Evolutionary conservation across 2,797 vertebrate genomes (phyloP).

Genomic region (Myotis vivesi): DNA sequence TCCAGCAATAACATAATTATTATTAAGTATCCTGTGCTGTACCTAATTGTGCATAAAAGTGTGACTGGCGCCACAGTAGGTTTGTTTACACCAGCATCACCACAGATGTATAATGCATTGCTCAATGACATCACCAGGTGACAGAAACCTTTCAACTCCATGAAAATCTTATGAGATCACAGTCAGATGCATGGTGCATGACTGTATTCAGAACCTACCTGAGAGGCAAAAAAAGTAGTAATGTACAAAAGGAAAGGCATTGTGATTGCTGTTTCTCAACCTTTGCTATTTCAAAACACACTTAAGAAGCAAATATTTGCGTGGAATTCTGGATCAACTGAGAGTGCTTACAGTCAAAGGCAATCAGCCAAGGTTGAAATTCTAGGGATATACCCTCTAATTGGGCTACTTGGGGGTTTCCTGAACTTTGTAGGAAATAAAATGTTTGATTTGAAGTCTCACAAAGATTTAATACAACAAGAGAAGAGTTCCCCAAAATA

Average conservation of each 20-base stretch:
- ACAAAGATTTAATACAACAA: neutral
- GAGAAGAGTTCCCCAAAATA: neutral
- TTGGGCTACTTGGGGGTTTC: neutral
- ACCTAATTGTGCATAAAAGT: neutral
- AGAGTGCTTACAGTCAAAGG: neutral
- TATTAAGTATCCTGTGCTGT: neutral
- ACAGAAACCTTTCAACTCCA: neutral
- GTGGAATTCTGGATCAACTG: neutral
- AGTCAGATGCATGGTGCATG: neutral
- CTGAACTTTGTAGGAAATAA: neutral
- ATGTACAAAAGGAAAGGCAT: neutral
- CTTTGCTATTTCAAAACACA: neutral
- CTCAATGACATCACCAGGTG: neutral
- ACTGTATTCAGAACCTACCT: neutral
- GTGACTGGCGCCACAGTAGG: neutral
- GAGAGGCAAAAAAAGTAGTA: neutral
- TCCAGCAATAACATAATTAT: neutral
- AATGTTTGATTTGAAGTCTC: neutral
- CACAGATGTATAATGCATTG: neutral
- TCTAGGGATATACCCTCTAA: neutral
- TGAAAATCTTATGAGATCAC: neutral
- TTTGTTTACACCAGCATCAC: neutral
- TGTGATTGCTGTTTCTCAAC: neutral
- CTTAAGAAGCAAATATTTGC: neutral
- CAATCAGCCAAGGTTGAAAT: neutral